Base-by-base conservation (phyloP, 1,140 invertebrate genomes). In the Araneus ventricosus region DNA sequence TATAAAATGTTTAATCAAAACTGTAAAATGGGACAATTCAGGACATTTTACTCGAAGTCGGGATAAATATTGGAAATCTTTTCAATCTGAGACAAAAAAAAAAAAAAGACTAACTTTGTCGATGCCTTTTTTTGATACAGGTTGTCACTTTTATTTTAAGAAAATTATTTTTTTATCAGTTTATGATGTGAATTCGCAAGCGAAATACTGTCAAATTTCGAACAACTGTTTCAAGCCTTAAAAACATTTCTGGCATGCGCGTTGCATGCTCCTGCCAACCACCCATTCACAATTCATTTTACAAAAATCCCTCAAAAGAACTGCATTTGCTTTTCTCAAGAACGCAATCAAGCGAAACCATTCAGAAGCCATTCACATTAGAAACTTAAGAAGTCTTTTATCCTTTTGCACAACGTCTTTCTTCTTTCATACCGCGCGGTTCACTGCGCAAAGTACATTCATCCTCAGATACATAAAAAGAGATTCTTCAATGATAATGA, bases 401-500 rank as follows among this genome's bases (percentile, higher is more conserved):
- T 80, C 0, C 4, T 30, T 45, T 24, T 7, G 8, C 37, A 30
- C 2, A 22, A n/a, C n/a, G 10, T n/a, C 22, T 41, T 82, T 17
- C 45, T 52, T 84, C 24, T 80, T 75, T 80, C 14, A 34, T 84
- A 84, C 45, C 10, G n/a, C 17, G 30, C n/a, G 80, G 80, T 84
- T 52, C 80, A 52, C 41, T 84, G 80, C 24, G 22, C 80, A 84
- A 84, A 84, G 45, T 84, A 84, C 80, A 39, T 84, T 84, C 70
- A 30, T 45, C 20, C 3, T 0, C 37, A 52, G 6, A 84, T 45
- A 20, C 80, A 45, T 27, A 84, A 52, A 45, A 84, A 41, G 24
- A 2, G 39, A 82, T 45, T 84, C 39, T n/a, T n/a, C 45, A 3
- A 20, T 14, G 39, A 84, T 84, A 84, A 84, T 52, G 37, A 45